A percentile compares a stretch with the other conserved stretches of the same genome.
Evolutionary conservation across 2,797 vertebrate species (phyloP).

Genomic region (Thamnophis elegans): DNA sequence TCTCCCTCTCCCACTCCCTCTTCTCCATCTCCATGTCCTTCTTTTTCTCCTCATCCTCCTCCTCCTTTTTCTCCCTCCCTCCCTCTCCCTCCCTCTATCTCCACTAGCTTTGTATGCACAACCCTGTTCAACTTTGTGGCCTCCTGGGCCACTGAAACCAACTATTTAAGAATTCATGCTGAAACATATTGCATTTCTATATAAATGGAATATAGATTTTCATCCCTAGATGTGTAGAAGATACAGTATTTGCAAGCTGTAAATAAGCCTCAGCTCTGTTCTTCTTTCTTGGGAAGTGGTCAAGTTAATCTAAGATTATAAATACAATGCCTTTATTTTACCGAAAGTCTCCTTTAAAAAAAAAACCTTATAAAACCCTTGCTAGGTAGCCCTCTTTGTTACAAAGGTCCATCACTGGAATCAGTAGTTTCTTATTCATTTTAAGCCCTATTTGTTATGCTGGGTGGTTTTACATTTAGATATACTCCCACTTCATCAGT

Average conservation of each 20-base stretch:
- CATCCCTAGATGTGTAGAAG: not conserved
- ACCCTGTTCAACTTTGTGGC: not conserved
- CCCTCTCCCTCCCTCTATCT: no score
- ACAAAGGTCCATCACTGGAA: conserved; percentile 56
- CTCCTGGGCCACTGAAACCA: not conserved
- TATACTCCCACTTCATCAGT: conserved; percentile 55
- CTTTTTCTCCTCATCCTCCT: fast-evolving
- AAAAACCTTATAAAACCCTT: not conserved
- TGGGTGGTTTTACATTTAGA: conserved; percentile 53
- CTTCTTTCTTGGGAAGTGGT: not conserved
- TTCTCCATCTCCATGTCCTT: no score
- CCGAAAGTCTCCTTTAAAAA: conserved; percentile 29
- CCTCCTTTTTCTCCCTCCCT: fast-evolving
- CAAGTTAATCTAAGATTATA: not conserved
- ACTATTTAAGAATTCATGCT: not conserved
- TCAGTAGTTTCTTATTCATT: conserved; percentile 44
- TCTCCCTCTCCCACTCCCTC: no score
- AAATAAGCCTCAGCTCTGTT: not conserved
- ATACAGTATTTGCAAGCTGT: not conserved
- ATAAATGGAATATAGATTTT: not conserved
- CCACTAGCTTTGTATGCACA: not conserved
- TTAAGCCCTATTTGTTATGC: conserved; percentile 32
- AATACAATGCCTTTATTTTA: conserved; percentile 24
- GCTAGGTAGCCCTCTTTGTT: not conserved
- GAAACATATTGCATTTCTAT: not conserved